These are phyloP conservation scores for Caenorhabditis sp. DNA, from an alignment of 2,888 invertebrate genomes.

Conservation along the genomic window DNA sequence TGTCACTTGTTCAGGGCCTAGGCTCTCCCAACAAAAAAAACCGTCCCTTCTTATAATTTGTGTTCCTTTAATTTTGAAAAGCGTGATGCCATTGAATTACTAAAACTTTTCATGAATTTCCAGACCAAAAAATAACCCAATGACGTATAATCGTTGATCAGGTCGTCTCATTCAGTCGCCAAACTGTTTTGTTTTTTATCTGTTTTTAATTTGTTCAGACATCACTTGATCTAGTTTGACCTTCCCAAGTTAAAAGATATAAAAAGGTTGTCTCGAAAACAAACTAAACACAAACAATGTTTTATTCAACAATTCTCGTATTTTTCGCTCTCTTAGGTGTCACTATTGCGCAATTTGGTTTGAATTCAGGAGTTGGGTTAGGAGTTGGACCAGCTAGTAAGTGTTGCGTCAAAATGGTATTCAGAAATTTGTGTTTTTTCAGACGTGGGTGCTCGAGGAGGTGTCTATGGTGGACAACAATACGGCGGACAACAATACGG, in stretches of 20 bases:
- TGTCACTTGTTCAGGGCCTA: too few relatives aligned
- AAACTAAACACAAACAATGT: not conserved
- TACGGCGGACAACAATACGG: not conserved
- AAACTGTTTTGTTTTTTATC: not conserved
- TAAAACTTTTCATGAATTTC: too few relatives aligned
- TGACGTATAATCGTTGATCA: not conserved
- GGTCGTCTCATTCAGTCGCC: not conserved
- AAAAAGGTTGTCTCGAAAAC: not conserved
- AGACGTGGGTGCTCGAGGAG: not conserved
- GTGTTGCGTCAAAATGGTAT: too few relatives aligned
- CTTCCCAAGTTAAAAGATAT: not conserved
- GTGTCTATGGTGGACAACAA: not conserved
- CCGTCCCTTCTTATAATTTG: too few relatives aligned
- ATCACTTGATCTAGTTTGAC: not conserved
- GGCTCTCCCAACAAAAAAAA: too few relatives aligned
- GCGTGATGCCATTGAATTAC: too few relatives aligned
- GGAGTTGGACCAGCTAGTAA: not conserved
- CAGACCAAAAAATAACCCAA: too few relatives aligned
- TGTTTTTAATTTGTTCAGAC: not conserved
- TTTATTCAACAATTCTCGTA: not conserved
- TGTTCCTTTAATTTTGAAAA: too few relatives aligned
- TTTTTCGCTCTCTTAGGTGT: not conserved
- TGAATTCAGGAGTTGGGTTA: not conserved
- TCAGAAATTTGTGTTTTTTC: not conserved
- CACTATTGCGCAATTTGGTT: not conserved